Base-by-base conservation (phyloP, 2,888 invertebrate species). In the Dasypogon diadema region DNA sequence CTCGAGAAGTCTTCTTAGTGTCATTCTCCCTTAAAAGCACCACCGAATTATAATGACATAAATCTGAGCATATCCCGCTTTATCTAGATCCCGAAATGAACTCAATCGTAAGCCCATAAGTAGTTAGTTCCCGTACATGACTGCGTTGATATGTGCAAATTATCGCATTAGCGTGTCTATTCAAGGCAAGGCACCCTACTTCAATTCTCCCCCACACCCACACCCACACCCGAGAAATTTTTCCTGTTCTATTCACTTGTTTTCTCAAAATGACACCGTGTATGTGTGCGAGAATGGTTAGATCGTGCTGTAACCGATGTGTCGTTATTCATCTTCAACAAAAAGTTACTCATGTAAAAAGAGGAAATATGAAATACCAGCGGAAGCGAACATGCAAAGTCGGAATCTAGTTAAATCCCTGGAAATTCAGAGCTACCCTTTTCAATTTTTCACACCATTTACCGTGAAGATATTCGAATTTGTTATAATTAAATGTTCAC, bases 71-170 rank as follows among this genome's bases (percentile, higher is more conserved):
- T 37, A 70, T 70, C 70, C 70, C 18, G 54, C 34, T 54, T 70
- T 70, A 70, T 70, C 70, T 54, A 70, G 70, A 70, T 70, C 70
- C 51, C 34, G 12, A 70, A 70, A 70, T 70, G 70, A 70, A 70
- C 70, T 70, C 70, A 70, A 70, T 70, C 70, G 70, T 70, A 70
- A 70, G 70, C 70, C 70, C 70, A 70, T 70, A 70, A 70, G 70
- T 70, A 70, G 70, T 70, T 70, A 70, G 70, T 70, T 70, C 54
- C 70, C 70, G 70, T 70, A 70, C 70, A 70, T 70, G 70, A 70
- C 70, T 70, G 21, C 70, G 54, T 54, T 70, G 70, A 70, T 70
- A 70, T 70, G 70, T 70, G 70, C 70, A 70, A 70, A 70, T 70
- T 70, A 70, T 70, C 70, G 70, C 70, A 70, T 70, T 70, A 70